Evolutionary conservation across 2,888 invertebrate species (phyloP).

Genomic region (Xestia rhomboidea): DNA sequence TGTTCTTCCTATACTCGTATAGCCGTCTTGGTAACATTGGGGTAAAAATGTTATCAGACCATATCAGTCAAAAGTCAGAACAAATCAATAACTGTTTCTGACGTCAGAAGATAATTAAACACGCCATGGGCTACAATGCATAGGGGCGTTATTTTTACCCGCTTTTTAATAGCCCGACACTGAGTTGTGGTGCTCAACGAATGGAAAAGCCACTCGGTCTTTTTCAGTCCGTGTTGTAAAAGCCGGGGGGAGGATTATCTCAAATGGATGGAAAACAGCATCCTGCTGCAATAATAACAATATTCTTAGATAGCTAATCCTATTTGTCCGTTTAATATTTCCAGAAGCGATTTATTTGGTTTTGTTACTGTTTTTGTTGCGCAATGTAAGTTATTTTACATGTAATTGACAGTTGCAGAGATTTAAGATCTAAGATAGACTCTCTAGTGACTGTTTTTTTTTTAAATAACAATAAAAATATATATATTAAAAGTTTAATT

Average conservation of each 20-base stretch:
- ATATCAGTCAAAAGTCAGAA: background rate
- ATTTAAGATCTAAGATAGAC: too few species aligned
- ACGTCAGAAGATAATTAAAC: constrained; percentile 21
- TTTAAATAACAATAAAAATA: too few species aligned
- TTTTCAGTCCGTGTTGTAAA: constrained; percentile 32
- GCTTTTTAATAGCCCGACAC: constrained; percentile 12
- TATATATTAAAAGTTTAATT: too few species aligned
- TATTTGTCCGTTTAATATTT: background rate
- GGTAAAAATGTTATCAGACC: background rate
- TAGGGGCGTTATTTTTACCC: constrained; percentile 8
- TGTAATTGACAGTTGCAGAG: too few species aligned
- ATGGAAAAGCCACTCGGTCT: constrained; percentile 19
- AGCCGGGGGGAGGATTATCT: constrained; percentile 18
- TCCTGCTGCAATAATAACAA: background rate
- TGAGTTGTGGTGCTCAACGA: constrained; percentile 12
- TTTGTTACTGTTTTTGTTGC: background rate
- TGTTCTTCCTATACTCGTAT: too few species aligned
- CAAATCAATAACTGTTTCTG: constrained; percentile 1
- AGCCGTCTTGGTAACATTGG: too few species aligned
- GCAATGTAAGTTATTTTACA: background rate
- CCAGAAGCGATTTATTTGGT: background rate
- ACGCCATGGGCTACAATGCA: background rate
- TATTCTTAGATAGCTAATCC: constrained; percentile 17
- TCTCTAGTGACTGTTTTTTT: too few species aligned
- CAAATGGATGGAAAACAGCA: constrained; percentile 27